Percentiles rank a stretch among this genome's conserved stretches.
Evolutionary conservation across 1,140 invertebrate species (phyloP).

Genomic region (Radopholus similis): DNA sequence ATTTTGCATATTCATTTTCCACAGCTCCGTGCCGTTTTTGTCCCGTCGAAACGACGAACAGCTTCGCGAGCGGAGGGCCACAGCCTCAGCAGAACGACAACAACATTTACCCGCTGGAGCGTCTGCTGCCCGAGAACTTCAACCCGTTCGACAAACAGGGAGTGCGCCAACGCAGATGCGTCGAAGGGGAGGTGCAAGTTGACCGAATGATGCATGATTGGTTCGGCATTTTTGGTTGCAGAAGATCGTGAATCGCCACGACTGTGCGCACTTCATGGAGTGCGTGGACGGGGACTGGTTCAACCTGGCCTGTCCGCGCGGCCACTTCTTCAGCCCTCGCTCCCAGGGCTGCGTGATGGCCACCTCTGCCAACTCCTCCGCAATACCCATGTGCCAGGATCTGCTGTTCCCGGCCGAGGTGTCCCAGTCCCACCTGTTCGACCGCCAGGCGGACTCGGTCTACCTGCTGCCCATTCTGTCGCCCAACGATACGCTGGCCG

Average conservation of each 20-base stretch:
- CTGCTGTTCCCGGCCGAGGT: not conserved
- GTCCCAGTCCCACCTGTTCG: not conserved
- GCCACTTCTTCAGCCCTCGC: constrained; percentile 11
- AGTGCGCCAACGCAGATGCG: constrained; percentile 7
- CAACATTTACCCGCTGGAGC: constrained; percentile 20
- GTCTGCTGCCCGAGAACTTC: constrained; percentile 13
- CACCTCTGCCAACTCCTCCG: not conserved
- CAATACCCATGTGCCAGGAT: constrained; percentile 9
- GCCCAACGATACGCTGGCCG: not conserved
- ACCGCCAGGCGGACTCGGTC: not conserved
- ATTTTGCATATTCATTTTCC: not conserved
- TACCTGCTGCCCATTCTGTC: constrained; percentile 4
- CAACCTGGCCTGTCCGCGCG: constrained; percentile 18
- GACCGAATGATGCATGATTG: not conserved
- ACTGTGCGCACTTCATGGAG: constrained; percentile 24
- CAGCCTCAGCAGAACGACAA: not conserved
- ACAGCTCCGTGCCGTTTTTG: constrained; percentile 24
- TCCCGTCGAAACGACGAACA: not conserved
- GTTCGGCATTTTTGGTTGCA: not conserved
- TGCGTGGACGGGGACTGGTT: constrained; percentile 27
- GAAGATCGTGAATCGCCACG: constrained; percentile 23
- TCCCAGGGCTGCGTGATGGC: constrained; percentile 6
- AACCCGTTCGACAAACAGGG: constrained; percentile 22
- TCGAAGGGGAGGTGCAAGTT: constrained; percentile 17
- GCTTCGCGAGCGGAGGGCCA: not conserved